Conservation (phyloP, 2,888 invertebrate species). For the Melanargia galathea region DNA sequence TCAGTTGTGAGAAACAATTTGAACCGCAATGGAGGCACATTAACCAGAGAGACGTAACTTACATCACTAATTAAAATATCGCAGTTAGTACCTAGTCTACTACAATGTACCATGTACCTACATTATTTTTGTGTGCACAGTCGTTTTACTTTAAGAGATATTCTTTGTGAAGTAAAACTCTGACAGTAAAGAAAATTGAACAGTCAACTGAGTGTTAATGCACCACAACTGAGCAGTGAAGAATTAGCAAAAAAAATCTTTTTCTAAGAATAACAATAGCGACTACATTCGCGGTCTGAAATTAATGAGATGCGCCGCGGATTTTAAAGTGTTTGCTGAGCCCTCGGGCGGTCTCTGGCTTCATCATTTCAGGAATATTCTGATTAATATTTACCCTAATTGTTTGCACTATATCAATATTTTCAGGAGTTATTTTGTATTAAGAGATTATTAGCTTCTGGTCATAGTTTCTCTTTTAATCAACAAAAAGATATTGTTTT, state of each 20-base stretch:
- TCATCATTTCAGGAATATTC: conserved; percentile 75
- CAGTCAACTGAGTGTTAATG: conserved; percentile 22
- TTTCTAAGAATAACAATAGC: conserved; percentile 74
- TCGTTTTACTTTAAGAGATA: neutral
- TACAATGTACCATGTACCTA: too few species aligned
- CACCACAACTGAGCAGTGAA: conserved; percentile 60
- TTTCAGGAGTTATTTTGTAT: conserved; percentile 6
- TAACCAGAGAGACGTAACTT: too few species aligned
- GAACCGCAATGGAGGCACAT: too few species aligned
- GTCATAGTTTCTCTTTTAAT: neutral
- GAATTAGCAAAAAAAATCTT: conserved; percentile 70
- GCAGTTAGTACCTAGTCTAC: too few species aligned
- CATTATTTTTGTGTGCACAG: too few species aligned
- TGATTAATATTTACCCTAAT: conserved; percentile 77
- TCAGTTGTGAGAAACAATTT: too few species aligned
- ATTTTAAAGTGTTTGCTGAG: conserved; percentile 77
- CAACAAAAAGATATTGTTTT: too few species aligned
- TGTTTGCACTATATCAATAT: conserved; percentile 22
- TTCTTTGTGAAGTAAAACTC: neutral
- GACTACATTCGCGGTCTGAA: conserved; percentile 70
- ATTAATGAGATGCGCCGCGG: conserved; percentile 79
- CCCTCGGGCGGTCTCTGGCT: conserved; percentile 66
- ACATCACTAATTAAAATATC: too few species aligned
- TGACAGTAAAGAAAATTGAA: conserved; percentile 14
- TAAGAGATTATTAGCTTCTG: conserved; percentile 20